Evolutionary conservation across 2,797 vertebrate species (phyloP), one percentile per base, ranked within the genome.

Genomic region (Urophycis tenuis): DNA sequence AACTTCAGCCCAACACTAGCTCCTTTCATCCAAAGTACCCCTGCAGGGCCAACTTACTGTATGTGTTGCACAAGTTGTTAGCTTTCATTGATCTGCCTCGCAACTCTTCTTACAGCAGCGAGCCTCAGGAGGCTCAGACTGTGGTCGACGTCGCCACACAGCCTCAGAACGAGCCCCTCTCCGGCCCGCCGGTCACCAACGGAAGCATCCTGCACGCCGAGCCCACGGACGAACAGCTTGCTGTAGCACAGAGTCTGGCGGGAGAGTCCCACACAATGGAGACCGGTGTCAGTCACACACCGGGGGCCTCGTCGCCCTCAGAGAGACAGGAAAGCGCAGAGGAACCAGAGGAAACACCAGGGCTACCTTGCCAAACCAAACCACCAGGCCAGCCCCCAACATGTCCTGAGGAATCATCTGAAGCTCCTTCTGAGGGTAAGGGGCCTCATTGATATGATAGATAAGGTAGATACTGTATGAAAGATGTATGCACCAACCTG

Each of bases 161-260:
- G 41, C 39, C 78, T n/a, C 74, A 78, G 29, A 83, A 84, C 8
- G 77, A 78, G 49, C 84, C 11, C 3, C 74, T 64, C 73, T 80
- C 78, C 14, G 15, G 45, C 34, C 11, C 73, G 11, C 74, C 84
- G 2, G 30, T 74, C 2, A 88, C 86, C 0, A 79, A 81, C 36
- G 79, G 70, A 11, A 22, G 53, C 22, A 2, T 25, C 5, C 1
- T 60, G 6, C 7, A 9, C 53, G n/a, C 22, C 1, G 53, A 60
- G 53, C 60, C 60, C 60, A 4, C 60, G 9, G 60, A 12, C 10
- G 60, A n/a, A 9, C 60, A 64, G 8, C 8, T 64, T 3, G 53
- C n/a, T 2, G 53, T 3, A 2, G 10, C 53, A 10, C n/a, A 25
- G 25, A 29, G 60, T 29, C 60, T 8, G 1, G 60, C 60, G 17